These are phyloP conservation scores for Eilema griseolum DNA, from an alignment of 2,888 invertebrate genomes.

Conservation along the genomic window DNA sequence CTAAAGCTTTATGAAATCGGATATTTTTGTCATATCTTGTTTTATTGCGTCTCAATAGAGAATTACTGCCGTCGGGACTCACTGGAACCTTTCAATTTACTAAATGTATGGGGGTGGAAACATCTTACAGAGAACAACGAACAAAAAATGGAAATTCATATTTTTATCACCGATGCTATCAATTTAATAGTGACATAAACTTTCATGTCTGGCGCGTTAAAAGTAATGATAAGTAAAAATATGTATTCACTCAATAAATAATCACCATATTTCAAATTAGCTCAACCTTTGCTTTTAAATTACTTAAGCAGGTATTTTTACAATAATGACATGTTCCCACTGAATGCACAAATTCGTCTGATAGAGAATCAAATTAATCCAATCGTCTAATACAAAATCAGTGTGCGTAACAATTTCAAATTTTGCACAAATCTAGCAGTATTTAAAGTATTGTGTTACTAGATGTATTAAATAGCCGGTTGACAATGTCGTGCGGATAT, in stretches of 20 bases:
- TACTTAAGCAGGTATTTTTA: slow-evolving; percentile 31
- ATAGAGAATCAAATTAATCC: slow-evolving; percentile 74
- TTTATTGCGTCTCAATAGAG: slow-evolving; percentile 83
- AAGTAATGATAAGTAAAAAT: slow-evolving; percentile 29
- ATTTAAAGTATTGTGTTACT: slow-evolving; percentile 87
- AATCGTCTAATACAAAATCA: slow-evolving; percentile 79
- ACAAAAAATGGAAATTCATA: slow-evolving; percentile 48
- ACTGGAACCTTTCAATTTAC: slow-evolving; percentile 73
- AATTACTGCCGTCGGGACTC: slow-evolving; percentile 69
- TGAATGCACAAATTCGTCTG: slow-evolving; percentile 36
- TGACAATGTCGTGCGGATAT: slow-evolving; percentile 87
- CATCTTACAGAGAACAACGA: slow-evolving; percentile 28
- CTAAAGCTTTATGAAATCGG: slow-evolving; percentile 86
- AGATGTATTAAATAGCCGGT: slow-evolving; percentile 85
- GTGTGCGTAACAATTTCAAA: slow-evolving; percentile 82
- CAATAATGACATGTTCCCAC: slow-evolving; percentile 32
- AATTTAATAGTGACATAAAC: slow-evolving; percentile 35
- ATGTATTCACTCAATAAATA: slow-evolving; percentile 21
- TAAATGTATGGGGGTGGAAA: slow-evolving; percentile 68
- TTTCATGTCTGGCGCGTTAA: slow-evolving; percentile 35
- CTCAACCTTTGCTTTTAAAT: slow-evolving; percentile 10
- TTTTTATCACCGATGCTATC: slow-evolving; percentile 31
- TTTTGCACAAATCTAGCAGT: slow-evolving; percentile 86
- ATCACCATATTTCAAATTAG: slow-evolving; percentile 15
- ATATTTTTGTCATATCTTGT: slow-evolving; percentile 87